Base-by-base conservation (phyloP, 2,888 invertebrate species). In the Lapara coniferarum region DNA sequence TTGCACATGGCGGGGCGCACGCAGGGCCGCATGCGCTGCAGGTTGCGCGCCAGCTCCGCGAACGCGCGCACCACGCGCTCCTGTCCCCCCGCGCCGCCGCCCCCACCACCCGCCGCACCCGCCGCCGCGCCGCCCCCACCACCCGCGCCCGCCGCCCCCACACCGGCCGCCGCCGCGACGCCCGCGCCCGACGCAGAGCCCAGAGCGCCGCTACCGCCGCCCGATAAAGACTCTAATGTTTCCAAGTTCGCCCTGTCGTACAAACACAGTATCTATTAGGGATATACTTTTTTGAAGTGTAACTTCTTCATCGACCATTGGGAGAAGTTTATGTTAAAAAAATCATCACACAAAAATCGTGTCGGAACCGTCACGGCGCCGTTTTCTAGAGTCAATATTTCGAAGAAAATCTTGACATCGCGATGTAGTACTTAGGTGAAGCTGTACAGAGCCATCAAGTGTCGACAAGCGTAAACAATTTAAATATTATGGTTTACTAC, bases 1-100 rank as follows among this genome's bases (percentile, higher is more conserved):
- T 97, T 97, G 88, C 97, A 97, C 97, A 97, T 97, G 71, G 97
- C 96, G 73, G 97, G 97, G 70, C 97, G 95, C 78, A 97, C 97
- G 84, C 97, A 97, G 66, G 97, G 96, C 86, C 97, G 97, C 97
- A 97, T 97, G 82, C 97, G 95, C 78, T 96, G 96, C 96, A 97
- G 96, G 89, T 97, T 97, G 82, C 97, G 96, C 95, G 97, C 97
- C 66, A 97, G 95, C 89, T 97, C 97, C 0, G 96, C 96, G 89
- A 97, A 97, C 19, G 97, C 97, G 72, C 97, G 95, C 71, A 97
- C 97, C 72, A 97, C 97, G 81, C 97, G 97, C 89, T 97, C 97
- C 88, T 97, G 97, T 0, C 97, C 97, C 66, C 93, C 88, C 88
- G 72, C 93, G 79, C 0, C 96, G 96, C 57, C 95, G 94, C 81